Evolutionary conservation across 1,140 invertebrate genomes (phyloP), one percentile per base, ranked within the genome.

Genomic region (Drosophila truncata): DNA sequence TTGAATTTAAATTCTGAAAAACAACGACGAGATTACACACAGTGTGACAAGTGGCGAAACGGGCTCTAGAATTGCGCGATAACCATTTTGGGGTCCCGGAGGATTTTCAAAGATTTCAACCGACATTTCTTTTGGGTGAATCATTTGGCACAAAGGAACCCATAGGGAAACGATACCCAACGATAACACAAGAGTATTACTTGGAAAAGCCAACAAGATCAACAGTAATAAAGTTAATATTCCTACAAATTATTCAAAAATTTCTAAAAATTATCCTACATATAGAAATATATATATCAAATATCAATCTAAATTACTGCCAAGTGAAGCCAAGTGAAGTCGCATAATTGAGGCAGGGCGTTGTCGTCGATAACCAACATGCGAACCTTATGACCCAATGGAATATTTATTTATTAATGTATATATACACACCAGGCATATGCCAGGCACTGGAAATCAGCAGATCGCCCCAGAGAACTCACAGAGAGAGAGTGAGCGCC

Each of bases 281-380:
- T 18, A 31, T 31, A 31, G 10, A 33, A 33, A 13, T 13, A 37
- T 29, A 39, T 49, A 14, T 14, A 29, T 59, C 14, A 23, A 23
- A 25, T 33, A 37, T 25, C 52, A 25, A 37, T 25, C 2, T 37
- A 11, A 65, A 62, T 61, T 25, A 16, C 57, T 25, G 62, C 16
- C 5, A 42, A 62, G 33, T 23, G 50, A 33, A 35, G 50, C 16
- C 55, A 31, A 64, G 35, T 64, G 27, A 59, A 33, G 49, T 25
- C 59, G 23, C 66, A 67, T 69, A 70, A 70, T 70, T 70, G 63
- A 70, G 63, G 13, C 63, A 27, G 66, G 66, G 66, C 66, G 66
- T 69, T 69, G 66, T 33, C 63, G 47, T 50, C 49, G 66, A 70
- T 67, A 67, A 67, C 66, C 66, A 70, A 55, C 63, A 70, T 70